Conservation (phyloP, 1,140 invertebrate species). For the Leptinotarsa undecemlineata region DNA sequence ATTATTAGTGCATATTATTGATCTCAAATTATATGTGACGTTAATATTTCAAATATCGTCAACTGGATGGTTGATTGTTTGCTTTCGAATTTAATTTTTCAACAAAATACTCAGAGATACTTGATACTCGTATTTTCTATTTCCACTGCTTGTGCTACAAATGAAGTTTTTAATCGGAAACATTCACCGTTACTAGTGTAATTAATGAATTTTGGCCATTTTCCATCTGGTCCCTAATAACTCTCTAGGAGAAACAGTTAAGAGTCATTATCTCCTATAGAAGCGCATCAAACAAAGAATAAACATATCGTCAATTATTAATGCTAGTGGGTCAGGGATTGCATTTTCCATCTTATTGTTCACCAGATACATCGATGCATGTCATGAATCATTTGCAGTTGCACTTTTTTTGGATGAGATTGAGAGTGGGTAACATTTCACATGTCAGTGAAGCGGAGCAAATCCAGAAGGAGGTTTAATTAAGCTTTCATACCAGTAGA, state of each 20-base stretch:
- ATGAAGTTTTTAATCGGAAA: no score
- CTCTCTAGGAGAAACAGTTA: slow-evolving; percentile 2
- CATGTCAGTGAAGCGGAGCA: not conserved
- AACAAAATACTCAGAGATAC: no score
- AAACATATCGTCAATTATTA: slow-evolving; percentile 1
- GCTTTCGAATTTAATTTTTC: no score
- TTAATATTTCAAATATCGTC: no score
- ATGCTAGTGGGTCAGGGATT: not conserved
- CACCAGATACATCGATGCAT: not conserved
- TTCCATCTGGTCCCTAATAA: not conserved
- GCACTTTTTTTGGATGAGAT: slow-evolving; percentile 2
- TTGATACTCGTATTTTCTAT: no score
- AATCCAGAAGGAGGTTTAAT: not conserved
- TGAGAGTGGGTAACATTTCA: not conserved
- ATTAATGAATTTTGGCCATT: slow-evolving; percentile 3
- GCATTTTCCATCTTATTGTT: not conserved
- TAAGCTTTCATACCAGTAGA: not conserved
- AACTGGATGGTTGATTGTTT: no score
- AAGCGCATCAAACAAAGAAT: slow-evolving; percentile 1
- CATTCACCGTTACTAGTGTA: not conserved
- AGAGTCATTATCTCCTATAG: not conserved
- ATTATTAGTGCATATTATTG: no score
- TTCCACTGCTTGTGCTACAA: no score
- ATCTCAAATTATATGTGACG: no score
- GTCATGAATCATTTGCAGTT: slow-evolving; percentile 8